phyloP scores from a whole-genome alignment of 2,888 invertebrate species.

The Cosmorhoe ocellata region DNA sequence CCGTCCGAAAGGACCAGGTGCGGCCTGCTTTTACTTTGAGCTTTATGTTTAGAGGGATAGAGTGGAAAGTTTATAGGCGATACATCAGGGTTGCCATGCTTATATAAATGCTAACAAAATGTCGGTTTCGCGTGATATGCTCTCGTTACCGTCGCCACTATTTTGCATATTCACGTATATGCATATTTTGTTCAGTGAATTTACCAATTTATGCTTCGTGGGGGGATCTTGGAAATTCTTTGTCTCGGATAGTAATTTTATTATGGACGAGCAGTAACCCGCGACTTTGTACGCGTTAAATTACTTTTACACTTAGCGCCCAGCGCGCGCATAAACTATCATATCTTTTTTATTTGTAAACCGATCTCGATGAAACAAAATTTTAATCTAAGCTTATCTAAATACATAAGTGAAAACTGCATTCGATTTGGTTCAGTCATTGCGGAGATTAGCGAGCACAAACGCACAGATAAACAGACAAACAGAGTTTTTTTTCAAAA shows the following conservation, averaged over 20 bases:
- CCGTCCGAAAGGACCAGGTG: conserved; percentile 33
- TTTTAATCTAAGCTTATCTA: too few species aligned
- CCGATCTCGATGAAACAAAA: too few species aligned
- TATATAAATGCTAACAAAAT: conserved; percentile 79
- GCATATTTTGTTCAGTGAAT: conserved; percentile 50
- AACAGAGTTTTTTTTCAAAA: too few species aligned
- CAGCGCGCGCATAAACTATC: too few species aligned
- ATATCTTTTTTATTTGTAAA: too few species aligned
- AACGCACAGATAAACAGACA: too few species aligned
- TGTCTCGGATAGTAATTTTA: conserved; percentile 17
- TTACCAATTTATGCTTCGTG: conserved; percentile 40
- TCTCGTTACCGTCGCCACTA: conserved; percentile 71
- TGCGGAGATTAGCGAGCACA: too few species aligned
- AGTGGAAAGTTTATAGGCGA: conserved; percentile 30
- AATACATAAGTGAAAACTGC: too few species aligned
- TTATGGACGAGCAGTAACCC: conserved; percentile 10
- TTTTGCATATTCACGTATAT: conserved; percentile 72
- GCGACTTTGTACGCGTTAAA: too few species aligned
- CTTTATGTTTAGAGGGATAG: conserved; percentile 35
- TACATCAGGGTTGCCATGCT: conserved; percentile 28
- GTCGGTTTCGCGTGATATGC: conserved; percentile 73
- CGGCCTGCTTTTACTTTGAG: conserved; percentile 23
- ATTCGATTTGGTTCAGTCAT: too few species aligned
- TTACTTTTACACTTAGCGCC: too few species aligned
- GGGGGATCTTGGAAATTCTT: conserved; percentile 12